Conservation (phyloP, 1,140 invertebrate species). For the Leguminivora glycinivorella region DNA sequence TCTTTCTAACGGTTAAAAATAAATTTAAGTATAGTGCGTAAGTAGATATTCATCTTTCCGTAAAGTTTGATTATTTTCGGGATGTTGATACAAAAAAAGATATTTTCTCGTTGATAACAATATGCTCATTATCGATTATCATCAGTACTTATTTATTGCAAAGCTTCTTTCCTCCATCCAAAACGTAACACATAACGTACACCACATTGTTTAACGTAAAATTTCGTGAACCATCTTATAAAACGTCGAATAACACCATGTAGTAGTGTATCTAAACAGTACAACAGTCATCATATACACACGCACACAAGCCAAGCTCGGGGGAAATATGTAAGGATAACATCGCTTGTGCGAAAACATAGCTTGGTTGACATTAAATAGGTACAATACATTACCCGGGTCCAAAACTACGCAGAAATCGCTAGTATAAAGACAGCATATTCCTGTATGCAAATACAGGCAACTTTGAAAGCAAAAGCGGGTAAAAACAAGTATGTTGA, state of each 20-base stretch:
- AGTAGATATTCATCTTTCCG: not conserved
- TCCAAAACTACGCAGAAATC: constrained; percentile 55
- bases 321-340: constrained; percentile 48
- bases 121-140: constrained; percentile 11
- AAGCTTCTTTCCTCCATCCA: constrained; percentile 8
- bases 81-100: not conserved
- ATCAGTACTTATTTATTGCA: not conserved
- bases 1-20: not conserved
- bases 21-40: not conserved
- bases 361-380: constrained; percentile 41
- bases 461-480: not conserved
- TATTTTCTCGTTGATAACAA: constrained; percentile 1
- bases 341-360: constrained; percentile 59
- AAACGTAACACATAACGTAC: not conserved
- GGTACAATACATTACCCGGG: constrained; percentile 41
- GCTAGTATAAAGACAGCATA: not conserved
- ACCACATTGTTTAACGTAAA: not conserved
- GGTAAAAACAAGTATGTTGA: not conserved
- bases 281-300: constrained; percentile 43
- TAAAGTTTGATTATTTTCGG: not conserved
- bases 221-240: constrained; percentile 30
- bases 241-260: constrained; percentile 51
- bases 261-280: constrained; percentile 43
- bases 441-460: not conserved
- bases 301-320: constrained; percentile 68